A percentile compares a stretch with the other conserved stretches of the same genome.
These are phyloP conservation scores for Solenopsis invicta DNA, from an alignment of 1,140 invertebrate species.

Conservation along the genomic window DNA sequence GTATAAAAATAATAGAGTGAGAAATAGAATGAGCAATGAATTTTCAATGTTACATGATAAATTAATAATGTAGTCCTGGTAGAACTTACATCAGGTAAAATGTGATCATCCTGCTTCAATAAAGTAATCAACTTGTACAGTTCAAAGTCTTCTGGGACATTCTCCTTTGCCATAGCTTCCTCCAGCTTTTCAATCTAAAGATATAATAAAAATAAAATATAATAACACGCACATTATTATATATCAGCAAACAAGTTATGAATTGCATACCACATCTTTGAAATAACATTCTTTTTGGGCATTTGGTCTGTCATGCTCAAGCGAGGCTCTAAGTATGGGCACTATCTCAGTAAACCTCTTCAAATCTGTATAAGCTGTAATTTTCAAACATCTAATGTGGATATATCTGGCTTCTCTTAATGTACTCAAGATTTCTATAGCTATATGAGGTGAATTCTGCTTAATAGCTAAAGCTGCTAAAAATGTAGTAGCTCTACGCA, in stretches of 20 bases:
- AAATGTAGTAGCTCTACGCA: conserved; percentile 89
- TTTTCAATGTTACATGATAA: neutral
- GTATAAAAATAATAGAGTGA: neutral
- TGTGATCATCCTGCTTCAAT: neutral
- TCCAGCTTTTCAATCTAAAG: conserved; percentile 85
- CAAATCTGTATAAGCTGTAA: conserved; percentile 88
- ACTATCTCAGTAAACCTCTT: conserved; percentile 90
- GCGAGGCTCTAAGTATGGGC: conserved; percentile 87
- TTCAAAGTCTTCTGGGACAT: conserved; percentile 83
- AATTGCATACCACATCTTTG: conserved; percentile 83
- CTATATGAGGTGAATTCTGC: conserved; percentile 89
- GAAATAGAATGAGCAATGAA: neutral
- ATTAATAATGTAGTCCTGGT: neutral
- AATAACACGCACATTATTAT: neutral
- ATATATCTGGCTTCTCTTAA: conserved; percentile 88
- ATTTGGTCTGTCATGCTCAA: conserved; percentile 88
- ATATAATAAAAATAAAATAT: conserved; percentile 38
- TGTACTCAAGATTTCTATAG: conserved; percentile 89
- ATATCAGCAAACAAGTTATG: neutral
- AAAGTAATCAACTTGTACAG: conserved; percentile 80
- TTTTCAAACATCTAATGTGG: conserved; percentile 90
- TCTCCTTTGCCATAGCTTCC: conserved; percentile 77
- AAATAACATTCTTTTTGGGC: conserved; percentile 87
- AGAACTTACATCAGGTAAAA: conserved; percentile 27
- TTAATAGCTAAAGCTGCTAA: conserved; percentile 90